A percentile compares a stretch with the other conserved stretches of the same genome.
phyloP scores from a whole-genome alignment of 2,113 vertebrate species.

The Malurus elegans region DNA sequence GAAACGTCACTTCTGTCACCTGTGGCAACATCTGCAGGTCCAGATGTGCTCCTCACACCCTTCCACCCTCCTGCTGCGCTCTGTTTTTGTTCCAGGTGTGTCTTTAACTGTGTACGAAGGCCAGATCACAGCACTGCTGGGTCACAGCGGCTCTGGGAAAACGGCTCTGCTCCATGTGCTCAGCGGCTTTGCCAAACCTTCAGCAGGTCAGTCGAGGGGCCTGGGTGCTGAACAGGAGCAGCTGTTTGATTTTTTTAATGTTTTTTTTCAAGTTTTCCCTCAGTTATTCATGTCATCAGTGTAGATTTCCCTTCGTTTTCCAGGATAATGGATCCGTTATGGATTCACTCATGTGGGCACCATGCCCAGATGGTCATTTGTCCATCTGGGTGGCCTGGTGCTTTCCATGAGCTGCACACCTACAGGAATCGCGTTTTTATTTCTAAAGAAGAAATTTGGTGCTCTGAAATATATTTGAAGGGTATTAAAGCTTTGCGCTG shows the following conservation, averaged over 20 bases:
- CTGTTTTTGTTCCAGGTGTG: slow-evolving; percentile 67
- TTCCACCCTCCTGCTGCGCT: not conserved
- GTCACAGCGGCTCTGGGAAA: slow-evolving; percentile 87
- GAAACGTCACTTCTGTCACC: not conserved
- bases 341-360: accelerated
- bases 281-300: not conserved
- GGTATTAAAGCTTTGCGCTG: not conserved
- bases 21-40: not conserved
- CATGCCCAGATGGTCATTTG: not conserved
- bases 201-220: slow-evolving; percentile 65
- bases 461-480: not conserved
- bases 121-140: slow-evolving; percentile 87
- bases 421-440: accelerated
- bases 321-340: not conserved
- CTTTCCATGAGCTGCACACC: not conserved
- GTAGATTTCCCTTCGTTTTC: not conserved
- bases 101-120: slow-evolving; percentile 86
- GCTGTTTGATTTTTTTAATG: not conserved
- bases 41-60: not conserved
- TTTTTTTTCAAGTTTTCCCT: not conserved
- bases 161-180: slow-evolving; percentile 85
- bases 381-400: not conserved
- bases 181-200: slow-evolving; percentile 82
- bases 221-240: not conserved
- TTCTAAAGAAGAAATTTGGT: not conserved